Percentiles rank a stretch among this genome's conserved stretches.
phyloP scores from a whole-genome alignment of 2,113 vertebrate genomes.

The Lota lota region DNA sequence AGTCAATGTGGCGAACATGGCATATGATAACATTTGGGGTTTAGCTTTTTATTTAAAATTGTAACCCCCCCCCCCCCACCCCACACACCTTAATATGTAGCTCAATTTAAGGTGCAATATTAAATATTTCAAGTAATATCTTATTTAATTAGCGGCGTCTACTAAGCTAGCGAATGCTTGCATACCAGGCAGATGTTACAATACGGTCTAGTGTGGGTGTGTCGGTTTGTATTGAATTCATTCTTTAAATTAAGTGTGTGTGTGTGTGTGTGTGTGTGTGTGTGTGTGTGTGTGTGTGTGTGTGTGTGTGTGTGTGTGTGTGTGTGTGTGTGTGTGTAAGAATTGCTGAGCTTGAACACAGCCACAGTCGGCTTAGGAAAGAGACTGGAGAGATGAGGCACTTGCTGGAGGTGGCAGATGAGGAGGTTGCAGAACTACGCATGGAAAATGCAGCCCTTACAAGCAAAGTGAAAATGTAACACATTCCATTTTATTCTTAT shows the following conservation, averaged over 20 bases:
- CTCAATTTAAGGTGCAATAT: too few relatives aligned
- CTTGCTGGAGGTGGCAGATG: constrained; percentile 52
- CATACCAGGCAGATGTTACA: too few relatives aligned
- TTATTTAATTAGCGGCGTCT: too few relatives aligned
- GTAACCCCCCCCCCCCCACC: too few relatives aligned
- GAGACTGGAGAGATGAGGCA: constrained; percentile 43
- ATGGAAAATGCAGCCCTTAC: constrained; percentile 38
- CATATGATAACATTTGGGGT: too few relatives aligned
- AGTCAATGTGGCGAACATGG: too few relatives aligned
- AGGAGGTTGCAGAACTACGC: constrained; percentile 41
- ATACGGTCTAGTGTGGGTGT: too few relatives aligned
- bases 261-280: constrained; percentile 48
- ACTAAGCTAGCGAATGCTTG: too few relatives aligned
- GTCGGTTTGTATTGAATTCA: too few relatives aligned
- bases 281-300: not conserved
- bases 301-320: constrained; percentile 12
- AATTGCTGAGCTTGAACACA: constrained; percentile 46
- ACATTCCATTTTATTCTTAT: not conserved
- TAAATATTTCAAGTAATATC: too few relatives aligned
- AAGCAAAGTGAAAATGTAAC: constrained; percentile 51
- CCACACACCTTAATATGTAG: too few relatives aligned
- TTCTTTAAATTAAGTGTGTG: constrained; percentile 4
- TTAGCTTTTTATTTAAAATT: too few relatives aligned
- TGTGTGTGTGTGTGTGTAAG: constrained; percentile 44
- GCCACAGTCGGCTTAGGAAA: constrained; percentile 32